Evolutionary conservation across 2,797 vertebrate genomes (phyloP), one percentile per base, ranked within the genome.

Genomic region (Enteromius unitaeniatus): DNA sequence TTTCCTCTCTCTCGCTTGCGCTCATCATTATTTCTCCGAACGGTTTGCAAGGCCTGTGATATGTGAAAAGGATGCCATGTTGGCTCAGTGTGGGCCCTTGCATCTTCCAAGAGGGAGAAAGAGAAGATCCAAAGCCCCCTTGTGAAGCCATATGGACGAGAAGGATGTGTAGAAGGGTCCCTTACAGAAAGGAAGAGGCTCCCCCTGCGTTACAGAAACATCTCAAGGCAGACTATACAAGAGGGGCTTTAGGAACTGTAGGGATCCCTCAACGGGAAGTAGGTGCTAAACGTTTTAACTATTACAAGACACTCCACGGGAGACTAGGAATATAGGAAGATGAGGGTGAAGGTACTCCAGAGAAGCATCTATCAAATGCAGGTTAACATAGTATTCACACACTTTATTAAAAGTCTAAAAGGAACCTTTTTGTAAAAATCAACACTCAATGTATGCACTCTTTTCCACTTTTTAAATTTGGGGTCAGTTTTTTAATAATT

Each of bases 71-170:
- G 87, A 88, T 85, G 90, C 88, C 89, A 88, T 83, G 58, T 86
- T 88, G 86, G 86, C 92, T 90, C 93, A 92, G 90, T 91, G 92
- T 91, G 92, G 91, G 91, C 89, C 89, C 87, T 88, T 83, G 88
- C 89, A 90, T 92, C 91, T 93, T 92, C 90, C 91, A 90, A 92
- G 92, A 93, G 40, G 64, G 62, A 92, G 90, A 92, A 92, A 92
- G 90, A 92, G 92, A 91, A 92, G 91, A 91, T 90, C 87, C 42
- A 83, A 88, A 87, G 88, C 90, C 89, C 89, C 89, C 90, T 87
- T 90, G 92, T 89, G 91, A 91, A 93, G 90, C 90, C 92, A 90
- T 88, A 93, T 92, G 91, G 93, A 77, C 7, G 8, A 53, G 49
- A 58, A 62, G 42, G 19, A 58, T 42, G 4, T 45, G 45, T 55